These are phyloP conservation scores for Cnemophilus loriae DNA, from an alignment of 2,113 vertebrate genomes.

Conservation along the genomic window DNA sequence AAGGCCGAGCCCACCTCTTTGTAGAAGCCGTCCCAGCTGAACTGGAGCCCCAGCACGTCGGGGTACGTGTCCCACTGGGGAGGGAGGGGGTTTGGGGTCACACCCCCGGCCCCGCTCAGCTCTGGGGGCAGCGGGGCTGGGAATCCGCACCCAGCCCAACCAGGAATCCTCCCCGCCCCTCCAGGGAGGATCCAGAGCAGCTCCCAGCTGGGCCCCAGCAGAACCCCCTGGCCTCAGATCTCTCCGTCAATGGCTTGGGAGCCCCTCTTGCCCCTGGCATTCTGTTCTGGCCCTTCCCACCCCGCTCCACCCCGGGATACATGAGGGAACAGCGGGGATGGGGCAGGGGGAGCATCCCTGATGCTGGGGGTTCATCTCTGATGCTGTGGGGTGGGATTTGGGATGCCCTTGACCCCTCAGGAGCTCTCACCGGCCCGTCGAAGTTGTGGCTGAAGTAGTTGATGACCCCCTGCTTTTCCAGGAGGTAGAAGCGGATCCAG, in stretches of 20 bases:
- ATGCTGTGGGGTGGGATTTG: accelerated
- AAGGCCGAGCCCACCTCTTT: slow-evolving; percentile 89
- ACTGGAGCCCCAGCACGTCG: slow-evolving; percentile 89
- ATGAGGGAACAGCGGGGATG: accelerated
- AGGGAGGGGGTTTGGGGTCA: not conserved
- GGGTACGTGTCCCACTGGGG: slow-evolving; percentile 84
- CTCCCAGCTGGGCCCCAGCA: not conserved
- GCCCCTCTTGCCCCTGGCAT: accelerated
- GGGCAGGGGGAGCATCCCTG: not conserved
- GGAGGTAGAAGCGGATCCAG: slow-evolving; percentile 92
- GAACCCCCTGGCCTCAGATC: not conserved
- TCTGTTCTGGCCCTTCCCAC: not conserved
- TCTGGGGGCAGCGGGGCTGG: not conserved
- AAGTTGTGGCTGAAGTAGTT: slow-evolving; percentile 93
- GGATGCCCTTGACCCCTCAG: accelerated
- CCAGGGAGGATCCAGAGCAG: not conserved
- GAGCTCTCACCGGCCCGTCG: slow-evolving; percentile 81
- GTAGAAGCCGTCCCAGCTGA: slow-evolving; percentile 87
- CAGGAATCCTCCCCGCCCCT: accelerated
- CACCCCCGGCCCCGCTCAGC: accelerated
- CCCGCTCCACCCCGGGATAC: not conserved
- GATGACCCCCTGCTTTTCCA: slow-evolving; percentile 80
- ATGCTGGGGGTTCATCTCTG: not conserved
- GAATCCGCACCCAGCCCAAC: not conserved
- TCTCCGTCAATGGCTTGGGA: accelerated